phyloP scores from a whole-genome alignment of 2,797 vertebrate genomes.

The Oophaga sylvatica region DNA sequence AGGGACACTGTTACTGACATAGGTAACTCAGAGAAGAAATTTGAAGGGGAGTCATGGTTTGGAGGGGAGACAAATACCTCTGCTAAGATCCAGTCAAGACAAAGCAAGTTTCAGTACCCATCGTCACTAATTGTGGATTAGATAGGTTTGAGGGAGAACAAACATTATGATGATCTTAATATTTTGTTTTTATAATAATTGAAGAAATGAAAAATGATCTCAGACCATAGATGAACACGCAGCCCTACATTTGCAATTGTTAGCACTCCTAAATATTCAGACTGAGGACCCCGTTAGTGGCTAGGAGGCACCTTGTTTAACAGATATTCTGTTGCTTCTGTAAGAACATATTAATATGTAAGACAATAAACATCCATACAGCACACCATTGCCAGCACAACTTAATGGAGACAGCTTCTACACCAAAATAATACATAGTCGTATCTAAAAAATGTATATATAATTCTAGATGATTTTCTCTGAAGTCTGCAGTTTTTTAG shows the following conservation, averaged over 20 bases:
- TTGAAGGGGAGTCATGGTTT: conserved; percentile 59
- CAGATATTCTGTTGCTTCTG: background rate
- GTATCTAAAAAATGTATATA: background rate
- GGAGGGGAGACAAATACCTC: conserved; percentile 58
- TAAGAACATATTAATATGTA: background rate
- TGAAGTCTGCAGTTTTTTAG: background rate
- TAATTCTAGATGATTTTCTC: background rate
- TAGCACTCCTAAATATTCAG: background rate
- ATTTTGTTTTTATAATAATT: background rate
- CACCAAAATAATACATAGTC: background rate
- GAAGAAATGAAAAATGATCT: background rate
- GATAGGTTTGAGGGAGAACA: background rate
- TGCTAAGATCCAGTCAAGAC: background rate
- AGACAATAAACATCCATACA: background rate
- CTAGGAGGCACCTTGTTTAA: too few species aligned
- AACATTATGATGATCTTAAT: background rate
- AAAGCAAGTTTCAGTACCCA: background rate
- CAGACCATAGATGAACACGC: background rate
- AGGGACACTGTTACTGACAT: conserved; percentile 98
- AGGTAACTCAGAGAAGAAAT: conserved; percentile 82
- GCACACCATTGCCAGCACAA: background rate
- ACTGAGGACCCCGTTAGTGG: too few species aligned
- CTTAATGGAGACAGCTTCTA: background rate
- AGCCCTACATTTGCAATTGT: background rate
- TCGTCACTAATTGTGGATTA: background rate